Evolutionary conservation across 1,140 invertebrate species (phyloP), one percentile per base, ranked within the genome.

Genomic region (Neuroterus valhalla): DNA sequence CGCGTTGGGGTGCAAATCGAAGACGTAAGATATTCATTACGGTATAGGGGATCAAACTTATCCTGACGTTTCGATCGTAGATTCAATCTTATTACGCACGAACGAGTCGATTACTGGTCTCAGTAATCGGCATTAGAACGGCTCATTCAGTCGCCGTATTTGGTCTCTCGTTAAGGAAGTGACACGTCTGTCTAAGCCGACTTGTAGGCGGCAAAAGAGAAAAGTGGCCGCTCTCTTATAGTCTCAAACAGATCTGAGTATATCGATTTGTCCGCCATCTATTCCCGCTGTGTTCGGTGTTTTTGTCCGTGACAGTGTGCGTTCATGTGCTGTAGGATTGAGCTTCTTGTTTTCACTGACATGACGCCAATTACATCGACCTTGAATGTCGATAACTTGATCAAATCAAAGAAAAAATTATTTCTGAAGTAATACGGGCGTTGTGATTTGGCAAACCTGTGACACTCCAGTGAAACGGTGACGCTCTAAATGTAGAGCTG

Each of bases 131-230:
- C 55, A 62, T 62, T 62, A 62, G 26, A 62, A 62, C 55, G 55
- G 55, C 55, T 62, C 55, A 62, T 62, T 62, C 31, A 62, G 31
- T 62, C 23, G 55, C 55, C 55, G 26, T 62, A 62, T 62, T 62
- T 62, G 55, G 55, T 62, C 23, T 23, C 55, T 62, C 55, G 55
- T 62, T 62, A 62, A 62, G 55, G 31, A 62, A 62, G 55, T 62
- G 55, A 62, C 55, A 62, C 55, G 55, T 62, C 55, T 31, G 26
- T 62, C 55, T 62, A 23, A 15, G 52, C 52, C 31, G 55, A 62
- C 23, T 62, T 62, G 55, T 62, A 62, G 55, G 55, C 55, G 55
- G 23, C 55, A 31, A 62, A 15, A 31, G 55, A 62, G 55, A 62
- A 62, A 62, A 62, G 12, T 62, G 31, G 55, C 55, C 55, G 23